phyloP scores from a whole-genome alignment of 2,113 vertebrate species.

The Micromys minutus region DNA sequence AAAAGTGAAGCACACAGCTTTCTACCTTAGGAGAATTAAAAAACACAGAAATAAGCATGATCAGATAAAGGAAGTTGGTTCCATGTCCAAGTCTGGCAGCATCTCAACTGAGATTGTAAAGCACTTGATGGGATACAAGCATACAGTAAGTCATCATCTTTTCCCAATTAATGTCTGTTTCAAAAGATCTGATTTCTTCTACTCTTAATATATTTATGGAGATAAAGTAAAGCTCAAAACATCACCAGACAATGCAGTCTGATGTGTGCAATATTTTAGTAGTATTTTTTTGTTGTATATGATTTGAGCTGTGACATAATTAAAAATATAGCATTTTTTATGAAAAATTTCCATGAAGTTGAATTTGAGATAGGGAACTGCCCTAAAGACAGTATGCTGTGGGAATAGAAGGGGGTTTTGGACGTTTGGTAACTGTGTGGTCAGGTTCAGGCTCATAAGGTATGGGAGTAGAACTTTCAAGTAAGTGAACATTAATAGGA shows the following conservation, averaged over 20 bases:
- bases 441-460: not conserved
- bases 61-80: not conserved
- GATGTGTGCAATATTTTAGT: not conserved
- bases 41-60: not conserved
- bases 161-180: not conserved
- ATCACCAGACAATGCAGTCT: not conserved
- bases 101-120: not conserved
- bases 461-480: not conserved
- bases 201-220: not conserved
- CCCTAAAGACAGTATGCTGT: not conserved
- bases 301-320: not conserved
- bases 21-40: not conserved
- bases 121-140: fast-evolving
- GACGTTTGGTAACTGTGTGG: not conserved
- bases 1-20: not conserved
- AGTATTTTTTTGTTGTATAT: not conserved
- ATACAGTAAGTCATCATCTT: not conserved
- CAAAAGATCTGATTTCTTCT: not conserved
- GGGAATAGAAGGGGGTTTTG: fast-evolving
- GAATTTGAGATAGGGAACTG: not conserved
- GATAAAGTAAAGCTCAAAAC: not conserved
- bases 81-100: not conserved
- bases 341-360: not conserved
- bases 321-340: not conserved
- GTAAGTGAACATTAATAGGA: not conserved